Evolutionary conservation across 1,140 invertebrate genomes (phyloP).

Genomic region (Drosophila biarmipes): DNA sequence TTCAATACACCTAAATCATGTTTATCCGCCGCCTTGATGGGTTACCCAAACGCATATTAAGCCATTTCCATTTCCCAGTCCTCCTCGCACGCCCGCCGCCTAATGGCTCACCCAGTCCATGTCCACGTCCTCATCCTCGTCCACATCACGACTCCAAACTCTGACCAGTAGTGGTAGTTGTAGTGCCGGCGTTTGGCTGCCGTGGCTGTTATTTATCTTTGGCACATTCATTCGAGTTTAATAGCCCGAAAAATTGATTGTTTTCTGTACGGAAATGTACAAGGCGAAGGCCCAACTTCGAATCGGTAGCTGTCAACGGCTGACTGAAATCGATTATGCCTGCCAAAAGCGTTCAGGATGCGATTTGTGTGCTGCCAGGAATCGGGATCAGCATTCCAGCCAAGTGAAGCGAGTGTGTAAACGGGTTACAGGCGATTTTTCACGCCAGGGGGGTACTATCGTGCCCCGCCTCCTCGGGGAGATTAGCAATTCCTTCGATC

Average conservation of each 20-base stretch:
- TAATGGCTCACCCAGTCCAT: conserved; percentile 33
- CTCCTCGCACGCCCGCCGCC: conserved; percentile 9
- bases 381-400: conserved; percentile 56
- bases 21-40: conserved; percentile 76
- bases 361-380: conserved; percentile 58
- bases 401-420: conserved; percentile 76
- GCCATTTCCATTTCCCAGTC: conserved; percentile 67
- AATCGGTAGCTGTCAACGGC: conserved; percentile 57
- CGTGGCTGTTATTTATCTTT: conserved; percentile 84
- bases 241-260: conserved; percentile 84
- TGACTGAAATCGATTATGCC: conserved; percentile 75
- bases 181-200: conserved; percentile 69
- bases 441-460: conserved; percentile 35
- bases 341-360: conserved; percentile 64
- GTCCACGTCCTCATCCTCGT: too few species aligned
- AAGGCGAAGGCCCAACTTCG: conserved; percentile 24
- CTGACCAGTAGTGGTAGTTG: conserved; percentile 48
- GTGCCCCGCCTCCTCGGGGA: neutral
- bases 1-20: conserved; percentile 82
- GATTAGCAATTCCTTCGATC: conserved; percentile 9
- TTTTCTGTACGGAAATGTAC: conserved; percentile 80
- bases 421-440: conserved; percentile 76
- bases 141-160: conserved; percentile 11
- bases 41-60: conserved; percentile 66
- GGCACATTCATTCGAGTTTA: conserved; percentile 84